A percentile compares a stretch with the other conserved stretches of the same genome.
These are phyloP conservation scores for Torymus tubicola DNA, from an alignment of 2,888 invertebrate species.

Conservation along the genomic window DNA sequence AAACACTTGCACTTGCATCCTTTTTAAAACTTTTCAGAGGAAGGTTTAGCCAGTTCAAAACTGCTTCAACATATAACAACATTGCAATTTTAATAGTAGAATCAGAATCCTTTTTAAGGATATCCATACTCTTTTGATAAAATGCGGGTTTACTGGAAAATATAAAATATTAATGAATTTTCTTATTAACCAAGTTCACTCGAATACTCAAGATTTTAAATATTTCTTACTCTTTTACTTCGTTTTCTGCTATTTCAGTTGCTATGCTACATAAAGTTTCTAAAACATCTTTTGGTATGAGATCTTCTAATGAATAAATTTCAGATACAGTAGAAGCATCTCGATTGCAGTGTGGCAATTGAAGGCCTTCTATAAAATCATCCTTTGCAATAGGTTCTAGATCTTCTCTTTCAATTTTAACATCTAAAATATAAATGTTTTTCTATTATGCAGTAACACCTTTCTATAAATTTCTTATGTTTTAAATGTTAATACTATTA, in stretches of 20 bases:
- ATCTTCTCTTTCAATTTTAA: conserved; percentile 63
- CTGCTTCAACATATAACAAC: conserved; percentile 67
- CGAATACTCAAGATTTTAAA: not conserved
- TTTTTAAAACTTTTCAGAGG: conserved; percentile 63
- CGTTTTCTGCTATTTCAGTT: conserved; percentile 60
- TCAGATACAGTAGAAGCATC: conserved; percentile 67
- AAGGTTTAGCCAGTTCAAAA: conserved; percentile 67
- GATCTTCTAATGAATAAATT: conserved; percentile 71
- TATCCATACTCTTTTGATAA: conserved; percentile 61
- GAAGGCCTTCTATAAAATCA: conserved; percentile 58
- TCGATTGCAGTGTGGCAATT: conserved; percentile 69
- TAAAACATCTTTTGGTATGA: conserved; percentile 69
- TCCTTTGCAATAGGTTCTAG: conserved; percentile 57
- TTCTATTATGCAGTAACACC: not conserved
- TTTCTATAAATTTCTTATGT: not conserved
- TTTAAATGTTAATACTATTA: not conserved
- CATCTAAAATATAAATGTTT: conserved; percentile 60
- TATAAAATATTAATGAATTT: not conserved
- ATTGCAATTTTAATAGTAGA: conserved; percentile 65
- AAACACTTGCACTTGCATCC: conserved; percentile 61
- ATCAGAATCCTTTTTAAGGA: conserved; percentile 59
- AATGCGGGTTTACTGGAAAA: conserved; percentile 64
- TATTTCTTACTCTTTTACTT: conserved; percentile 62
- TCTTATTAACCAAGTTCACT: no score
- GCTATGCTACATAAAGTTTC: conserved; percentile 64